phyloP scores from a whole-genome alignment of 2,888 invertebrate species.

The Malacosoma neustria region DNA sequence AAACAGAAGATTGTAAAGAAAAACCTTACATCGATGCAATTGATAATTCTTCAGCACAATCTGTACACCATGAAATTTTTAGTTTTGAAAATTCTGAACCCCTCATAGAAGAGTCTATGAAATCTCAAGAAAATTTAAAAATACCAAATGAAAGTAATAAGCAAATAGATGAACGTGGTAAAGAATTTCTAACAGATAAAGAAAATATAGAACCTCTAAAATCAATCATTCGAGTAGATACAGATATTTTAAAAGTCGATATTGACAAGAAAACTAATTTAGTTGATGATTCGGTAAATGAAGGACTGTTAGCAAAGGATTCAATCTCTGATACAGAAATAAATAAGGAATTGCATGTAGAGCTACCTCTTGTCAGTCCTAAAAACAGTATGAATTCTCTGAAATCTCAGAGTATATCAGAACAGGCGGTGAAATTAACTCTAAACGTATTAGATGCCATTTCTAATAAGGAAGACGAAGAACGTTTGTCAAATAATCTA shows the following conservation, averaged over 20 bases:
- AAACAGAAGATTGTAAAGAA: slow-evolving; percentile 4
- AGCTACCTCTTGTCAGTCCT: slow-evolving; percentile 45
- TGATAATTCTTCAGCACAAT: background rate
- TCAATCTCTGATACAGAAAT: slow-evolving; percentile 14
- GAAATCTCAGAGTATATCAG: slow-evolving; percentile 14
- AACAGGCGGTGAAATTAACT: slow-evolving; percentile 20
- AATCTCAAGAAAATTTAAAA: no score
- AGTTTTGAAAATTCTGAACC: background rate
- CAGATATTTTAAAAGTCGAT: slow-evolving; percentile 33
- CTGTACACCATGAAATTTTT: background rate
- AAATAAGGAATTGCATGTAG: no score
- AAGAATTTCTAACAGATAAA: slow-evolving; percentile 6
- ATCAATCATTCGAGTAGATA: slow-evolving; percentile 7
- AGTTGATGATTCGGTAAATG: slow-evolving; percentile 16
- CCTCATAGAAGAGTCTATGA: no score
- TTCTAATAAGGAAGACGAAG: slow-evolving; percentile 23
- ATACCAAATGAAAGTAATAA: no score
- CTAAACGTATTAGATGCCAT: slow-evolving; percentile 33
- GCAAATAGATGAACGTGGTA: no score
- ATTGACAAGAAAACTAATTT: slow-evolving; percentile 31
- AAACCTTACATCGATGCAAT: background rate
- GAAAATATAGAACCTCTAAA: slow-evolving; percentile 3
- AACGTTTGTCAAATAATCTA: slow-evolving; percentile 22
- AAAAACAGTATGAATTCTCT: slow-evolving; percentile 11
- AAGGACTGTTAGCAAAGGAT: slow-evolving; percentile 13